These are phyloP conservation scores for Diglossa cyanea DNA, from an alignment of 2,797 vertebrate species.

Conservation along the genomic window DNA sequence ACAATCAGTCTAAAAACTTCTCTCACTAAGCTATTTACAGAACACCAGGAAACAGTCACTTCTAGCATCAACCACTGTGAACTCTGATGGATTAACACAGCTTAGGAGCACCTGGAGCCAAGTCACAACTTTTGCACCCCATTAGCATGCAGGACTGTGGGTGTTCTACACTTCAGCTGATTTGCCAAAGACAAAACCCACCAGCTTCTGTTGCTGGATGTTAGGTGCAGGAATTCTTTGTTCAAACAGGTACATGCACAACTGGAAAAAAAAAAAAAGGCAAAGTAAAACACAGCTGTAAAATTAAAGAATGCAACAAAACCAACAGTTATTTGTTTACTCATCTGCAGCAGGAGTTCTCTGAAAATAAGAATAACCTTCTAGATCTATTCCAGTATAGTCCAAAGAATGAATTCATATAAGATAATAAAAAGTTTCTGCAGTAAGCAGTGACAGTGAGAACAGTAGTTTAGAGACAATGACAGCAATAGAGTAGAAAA, in stretches of 20 bases:
- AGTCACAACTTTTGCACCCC: neutral
- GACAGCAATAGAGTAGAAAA: neutral
- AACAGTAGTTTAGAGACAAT: neutral
- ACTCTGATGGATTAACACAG: neutral
- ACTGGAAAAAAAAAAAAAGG: neutral
- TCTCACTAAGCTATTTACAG: neutral
- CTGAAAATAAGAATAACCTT: neutral
- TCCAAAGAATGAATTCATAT: neutral
- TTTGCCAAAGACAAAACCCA: constrained; percentile 18
- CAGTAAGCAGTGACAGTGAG: neutral
- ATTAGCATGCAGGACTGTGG: neutral
- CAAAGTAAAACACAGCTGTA: neutral
- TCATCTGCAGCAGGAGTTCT: neutral
- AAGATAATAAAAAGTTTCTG: neutral
- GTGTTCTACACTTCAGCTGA: neutral
- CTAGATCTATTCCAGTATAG: neutral
- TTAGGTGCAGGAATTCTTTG: constrained; percentile 17
- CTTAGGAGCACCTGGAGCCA: neutral
- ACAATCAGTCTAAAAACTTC: neutral
- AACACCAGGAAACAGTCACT: neutral
- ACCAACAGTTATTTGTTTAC: neutral
- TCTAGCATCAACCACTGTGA: neutral
- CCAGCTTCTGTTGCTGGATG: constrained; percentile 34
- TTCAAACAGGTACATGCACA: constrained; percentile 55
- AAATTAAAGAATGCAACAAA: neutral